These are phyloP conservation scores for Malacoraja senta DNA, from an alignment of 2,797 vertebrate species.

Conservation along the genomic window DNA sequence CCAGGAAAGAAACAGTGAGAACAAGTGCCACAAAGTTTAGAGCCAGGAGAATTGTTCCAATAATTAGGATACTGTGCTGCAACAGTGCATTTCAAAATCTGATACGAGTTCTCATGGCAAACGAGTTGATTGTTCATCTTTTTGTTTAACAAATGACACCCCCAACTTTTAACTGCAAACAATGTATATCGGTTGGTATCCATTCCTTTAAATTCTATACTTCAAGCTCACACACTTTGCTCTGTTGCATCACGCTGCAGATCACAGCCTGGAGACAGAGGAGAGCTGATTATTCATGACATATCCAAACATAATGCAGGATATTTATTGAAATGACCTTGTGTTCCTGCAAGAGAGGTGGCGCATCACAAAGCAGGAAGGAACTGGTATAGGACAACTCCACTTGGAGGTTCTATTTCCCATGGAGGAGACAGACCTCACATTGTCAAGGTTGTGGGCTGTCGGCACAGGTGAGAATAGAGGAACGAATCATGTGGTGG, in stretches of 20 bases:
- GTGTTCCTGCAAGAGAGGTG: no score
- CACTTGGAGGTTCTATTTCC: no score
- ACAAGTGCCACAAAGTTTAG: neutral
- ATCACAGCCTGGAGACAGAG: no score
- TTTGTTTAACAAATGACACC: no score
- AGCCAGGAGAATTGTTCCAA: neutral
- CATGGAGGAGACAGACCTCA: neutral
- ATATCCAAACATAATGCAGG: no score
- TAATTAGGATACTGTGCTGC: neutral
- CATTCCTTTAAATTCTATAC: neutral
- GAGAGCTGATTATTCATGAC: no score
- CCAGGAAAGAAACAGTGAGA: neutral
- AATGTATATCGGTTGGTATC: no score
- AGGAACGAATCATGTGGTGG: neutral
- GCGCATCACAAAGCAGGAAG: no score
- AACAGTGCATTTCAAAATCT: neutral
- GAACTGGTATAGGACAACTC: no score
- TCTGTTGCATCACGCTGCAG: neutral
- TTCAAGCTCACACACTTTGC: neutral
- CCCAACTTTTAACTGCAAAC: no score
- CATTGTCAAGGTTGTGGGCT: neutral
- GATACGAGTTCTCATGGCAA: neutral
- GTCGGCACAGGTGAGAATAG: neutral
- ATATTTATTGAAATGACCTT: no score
- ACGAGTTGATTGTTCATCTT: no score